A percentile compares a stretch with the other conserved stretches of the same genome.
Evolutionary conservation across 2,113 vertebrate genomes (phyloP).

Genomic region (Melanerpes aurifrons): DNA sequence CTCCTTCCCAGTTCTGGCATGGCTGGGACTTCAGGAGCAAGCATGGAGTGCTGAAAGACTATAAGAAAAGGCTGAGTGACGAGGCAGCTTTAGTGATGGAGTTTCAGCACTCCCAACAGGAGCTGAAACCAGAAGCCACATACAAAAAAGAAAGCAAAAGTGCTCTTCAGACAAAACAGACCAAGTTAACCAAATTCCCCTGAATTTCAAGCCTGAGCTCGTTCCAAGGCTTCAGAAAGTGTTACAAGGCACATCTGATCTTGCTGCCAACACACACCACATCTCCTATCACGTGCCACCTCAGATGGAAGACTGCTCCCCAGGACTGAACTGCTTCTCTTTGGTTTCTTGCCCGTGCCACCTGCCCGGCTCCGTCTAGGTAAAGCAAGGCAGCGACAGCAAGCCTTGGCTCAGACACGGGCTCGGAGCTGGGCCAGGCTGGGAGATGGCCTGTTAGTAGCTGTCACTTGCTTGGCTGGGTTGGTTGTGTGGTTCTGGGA

Average conservation of each 20-base stretch:
- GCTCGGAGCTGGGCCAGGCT: conserved; percentile 34
- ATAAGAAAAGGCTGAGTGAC: conserved; percentile 48
- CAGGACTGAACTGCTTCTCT: conserved; percentile 37
- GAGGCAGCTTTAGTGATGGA: conserved; percentile 40
- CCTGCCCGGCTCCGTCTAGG: conserved; percentile 29
- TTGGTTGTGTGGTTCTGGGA: conserved; percentile 11
- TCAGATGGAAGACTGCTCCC: neutral
- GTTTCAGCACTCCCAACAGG: conserved; percentile 49
- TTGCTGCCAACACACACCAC: neutral
- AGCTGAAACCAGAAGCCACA: conserved; percentile 21
- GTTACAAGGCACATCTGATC: conserved; percentile 33
- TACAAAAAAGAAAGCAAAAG: neutral
- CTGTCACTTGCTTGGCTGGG: conserved; percentile 41
- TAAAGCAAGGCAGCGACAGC: neutral
- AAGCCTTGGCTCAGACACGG: neutral
- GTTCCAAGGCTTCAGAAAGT: conserved; percentile 32
- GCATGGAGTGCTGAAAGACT: conserved; percentile 30
- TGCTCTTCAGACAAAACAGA: conserved; percentile 51
- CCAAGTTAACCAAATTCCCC: conserved; percentile 44
- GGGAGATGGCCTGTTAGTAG: conserved; percentile 60
- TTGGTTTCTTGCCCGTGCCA: conserved; percentile 44
- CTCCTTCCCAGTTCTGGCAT: conserved; percentile 18
- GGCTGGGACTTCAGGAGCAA: conserved; percentile 1
- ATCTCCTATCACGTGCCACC: neutral
- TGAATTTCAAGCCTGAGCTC: conserved; percentile 20